Evolutionary conservation across 2,797 vertebrate species (phyloP).

Genomic region (Parotocinclus haroldoi): DNA sequence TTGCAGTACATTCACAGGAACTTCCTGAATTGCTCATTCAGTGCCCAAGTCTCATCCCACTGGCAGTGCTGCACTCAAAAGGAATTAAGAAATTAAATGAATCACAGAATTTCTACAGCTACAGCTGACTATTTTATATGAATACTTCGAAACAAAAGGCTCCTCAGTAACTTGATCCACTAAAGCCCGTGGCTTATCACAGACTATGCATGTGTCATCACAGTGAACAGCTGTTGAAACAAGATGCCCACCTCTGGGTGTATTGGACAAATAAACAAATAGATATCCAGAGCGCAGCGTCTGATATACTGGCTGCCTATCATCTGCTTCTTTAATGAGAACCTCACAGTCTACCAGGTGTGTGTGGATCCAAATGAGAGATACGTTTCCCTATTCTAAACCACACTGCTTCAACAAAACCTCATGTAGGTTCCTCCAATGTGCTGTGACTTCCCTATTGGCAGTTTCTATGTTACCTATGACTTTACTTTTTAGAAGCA

Average conservation of each 20-base stretch:
- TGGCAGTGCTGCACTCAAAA: too few relatives aligned
- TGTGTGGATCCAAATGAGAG: too few relatives aligned
- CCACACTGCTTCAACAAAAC: not conserved
- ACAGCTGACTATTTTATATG: too few relatives aligned
- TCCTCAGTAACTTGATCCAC: not conserved
- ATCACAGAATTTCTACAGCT: too few relatives aligned
- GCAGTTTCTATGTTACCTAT: too few relatives aligned
- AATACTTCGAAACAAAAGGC: too few relatives aligned
- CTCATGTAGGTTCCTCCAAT: not conserved
- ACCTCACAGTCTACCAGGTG: not conserved
- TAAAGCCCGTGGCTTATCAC: not conserved
- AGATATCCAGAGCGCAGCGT: slow-evolving; percentile 23
- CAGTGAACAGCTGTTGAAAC: slow-evolving; percentile 43
- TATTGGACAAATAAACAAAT: slow-evolving; percentile 44
- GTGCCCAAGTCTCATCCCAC: too few relatives aligned
- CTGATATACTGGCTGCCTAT: slow-evolving; percentile 27
- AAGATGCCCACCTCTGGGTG: slow-evolving; percentile 18
- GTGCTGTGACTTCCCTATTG: too few relatives aligned
- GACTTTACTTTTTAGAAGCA: too few relatives aligned
- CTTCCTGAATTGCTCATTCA: not conserved
- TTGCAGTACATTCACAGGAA: too few relatives aligned
- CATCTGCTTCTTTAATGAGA: slow-evolving; percentile 1
- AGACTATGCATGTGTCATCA: not conserved
- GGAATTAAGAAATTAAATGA: too few relatives aligned
- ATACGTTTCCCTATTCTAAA: not conserved